phyloP scores from a whole-genome alignment of 2,113 vertebrate genomes.

The Gallinago jamesoni region DNA sequence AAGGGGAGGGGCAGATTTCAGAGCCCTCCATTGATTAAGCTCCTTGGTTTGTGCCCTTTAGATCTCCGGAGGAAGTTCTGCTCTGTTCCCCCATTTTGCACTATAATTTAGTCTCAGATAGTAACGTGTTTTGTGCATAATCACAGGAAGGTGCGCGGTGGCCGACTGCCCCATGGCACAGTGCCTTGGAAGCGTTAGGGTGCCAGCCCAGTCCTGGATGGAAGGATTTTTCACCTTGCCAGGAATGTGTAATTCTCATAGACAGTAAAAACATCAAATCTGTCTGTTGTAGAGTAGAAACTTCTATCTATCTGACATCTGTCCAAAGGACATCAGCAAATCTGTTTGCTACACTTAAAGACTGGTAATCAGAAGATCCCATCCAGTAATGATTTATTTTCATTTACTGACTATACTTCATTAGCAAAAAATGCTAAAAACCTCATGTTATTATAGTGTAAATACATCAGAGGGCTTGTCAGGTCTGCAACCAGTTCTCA shows the following conservation, averaged over 20 bases:
- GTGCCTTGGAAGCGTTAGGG: background rate
- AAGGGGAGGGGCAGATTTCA: background rate
- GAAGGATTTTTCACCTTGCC: slow-evolving; percentile 2
- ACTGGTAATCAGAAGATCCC: background rate
- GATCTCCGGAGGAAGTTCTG: background rate
- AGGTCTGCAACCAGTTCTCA: background rate
- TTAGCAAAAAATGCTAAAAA: background rate
- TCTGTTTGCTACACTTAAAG: background rate
- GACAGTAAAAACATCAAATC: background rate
- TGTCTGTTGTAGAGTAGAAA: background rate
- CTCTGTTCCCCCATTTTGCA: background rate
- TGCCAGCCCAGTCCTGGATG: background rate
- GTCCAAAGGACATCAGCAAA: background rate
- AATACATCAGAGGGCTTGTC: background rate
- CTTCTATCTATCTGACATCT: background rate
- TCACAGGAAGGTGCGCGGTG: accelerated
- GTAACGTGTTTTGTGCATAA: background rate
- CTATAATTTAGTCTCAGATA: background rate
- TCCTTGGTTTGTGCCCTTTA: background rate
- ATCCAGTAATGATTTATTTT: background rate
- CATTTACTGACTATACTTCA: background rate
- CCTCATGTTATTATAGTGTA: accelerated
- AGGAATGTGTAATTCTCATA: background rate
- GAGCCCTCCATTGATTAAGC: background rate
- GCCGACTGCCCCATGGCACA: background rate